phyloP scores from a whole-genome alignment of 2,113 vertebrate genomes.

The Carollia perspicillata region DNA sequence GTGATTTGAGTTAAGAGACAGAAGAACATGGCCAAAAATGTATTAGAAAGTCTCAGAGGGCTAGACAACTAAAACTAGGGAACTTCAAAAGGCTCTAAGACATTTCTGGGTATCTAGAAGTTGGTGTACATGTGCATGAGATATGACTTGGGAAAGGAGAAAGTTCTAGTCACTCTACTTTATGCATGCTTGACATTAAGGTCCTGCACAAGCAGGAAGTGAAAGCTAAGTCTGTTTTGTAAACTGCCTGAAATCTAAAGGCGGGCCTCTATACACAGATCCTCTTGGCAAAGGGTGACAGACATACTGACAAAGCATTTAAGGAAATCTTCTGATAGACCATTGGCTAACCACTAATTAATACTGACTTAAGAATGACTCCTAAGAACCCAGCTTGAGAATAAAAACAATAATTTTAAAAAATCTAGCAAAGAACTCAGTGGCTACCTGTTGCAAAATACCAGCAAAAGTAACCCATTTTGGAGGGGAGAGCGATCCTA shows the following conservation, averaged over 20 bases:
- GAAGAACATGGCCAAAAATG: neutral
- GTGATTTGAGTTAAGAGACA: neutral
- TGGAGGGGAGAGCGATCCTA: neutral
- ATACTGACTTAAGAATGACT: neutral
- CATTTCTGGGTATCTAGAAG: neutral
- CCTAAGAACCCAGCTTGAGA: neutral
- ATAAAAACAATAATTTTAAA: neutral
- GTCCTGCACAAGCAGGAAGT: neutral
- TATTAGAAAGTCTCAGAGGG: neutral
- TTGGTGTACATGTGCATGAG: neutral
- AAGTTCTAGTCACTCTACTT: neutral
- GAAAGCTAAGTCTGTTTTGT: neutral
- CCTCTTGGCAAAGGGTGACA: neutral
- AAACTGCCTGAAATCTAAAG: neutral
- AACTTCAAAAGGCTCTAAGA: neutral
- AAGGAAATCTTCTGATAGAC: neutral
- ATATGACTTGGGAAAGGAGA: neutral
- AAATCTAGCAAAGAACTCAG: neutral
- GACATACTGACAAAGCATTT: neutral
- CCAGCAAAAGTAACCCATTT: neutral
- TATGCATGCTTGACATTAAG: neutral
- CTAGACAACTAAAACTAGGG: neutral
- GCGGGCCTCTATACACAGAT: neutral
- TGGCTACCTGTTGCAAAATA: neutral
- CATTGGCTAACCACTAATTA: neutral